These are phyloP conservation scores for Theristicus caerulescens DNA, from an alignment of 2,113 vertebrate species.

Conservation along the genomic window DNA sequence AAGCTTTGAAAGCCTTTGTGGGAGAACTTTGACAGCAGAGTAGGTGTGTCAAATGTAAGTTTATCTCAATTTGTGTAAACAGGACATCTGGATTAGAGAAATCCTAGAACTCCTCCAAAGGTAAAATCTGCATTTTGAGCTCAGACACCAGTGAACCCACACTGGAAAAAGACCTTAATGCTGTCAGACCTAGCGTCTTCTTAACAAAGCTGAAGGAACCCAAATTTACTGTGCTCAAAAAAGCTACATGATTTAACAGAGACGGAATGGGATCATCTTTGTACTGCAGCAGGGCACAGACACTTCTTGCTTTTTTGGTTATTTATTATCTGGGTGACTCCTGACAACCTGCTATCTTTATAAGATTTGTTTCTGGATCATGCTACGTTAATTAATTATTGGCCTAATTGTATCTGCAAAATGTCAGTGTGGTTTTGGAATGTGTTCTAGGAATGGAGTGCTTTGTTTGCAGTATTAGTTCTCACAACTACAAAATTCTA, in stretches of 20 bases:
- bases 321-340: not conserved
- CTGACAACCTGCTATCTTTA: not conserved
- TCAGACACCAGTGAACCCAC: not conserved
- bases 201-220: not conserved
- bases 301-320: not conserved
- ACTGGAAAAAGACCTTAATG: not conserved
- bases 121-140: not conserved
- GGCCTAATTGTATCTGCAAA: not conserved
- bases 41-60: not conserved
- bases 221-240: not conserved
- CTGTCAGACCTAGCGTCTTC: not conserved
- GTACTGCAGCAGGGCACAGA: not conserved
- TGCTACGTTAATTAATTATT: not conserved
- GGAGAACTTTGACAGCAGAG: not conserved
- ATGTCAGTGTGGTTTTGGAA: not conserved
- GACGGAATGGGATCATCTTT: not conserved
- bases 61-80: not conserved
- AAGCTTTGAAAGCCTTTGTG: not conserved
- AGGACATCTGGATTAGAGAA: not conserved
- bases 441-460: not conserved
- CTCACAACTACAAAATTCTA: not conserved
- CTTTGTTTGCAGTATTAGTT: not conserved
- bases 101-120: not conserved
- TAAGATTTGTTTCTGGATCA: not conserved
- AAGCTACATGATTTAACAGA: not conserved